A percentile compares a stretch with the other conserved stretches of the same genome.
Conservation (phyloP, 2,888 invertebrate genomes). For the Zhuqinia jingwanae region DNA sequence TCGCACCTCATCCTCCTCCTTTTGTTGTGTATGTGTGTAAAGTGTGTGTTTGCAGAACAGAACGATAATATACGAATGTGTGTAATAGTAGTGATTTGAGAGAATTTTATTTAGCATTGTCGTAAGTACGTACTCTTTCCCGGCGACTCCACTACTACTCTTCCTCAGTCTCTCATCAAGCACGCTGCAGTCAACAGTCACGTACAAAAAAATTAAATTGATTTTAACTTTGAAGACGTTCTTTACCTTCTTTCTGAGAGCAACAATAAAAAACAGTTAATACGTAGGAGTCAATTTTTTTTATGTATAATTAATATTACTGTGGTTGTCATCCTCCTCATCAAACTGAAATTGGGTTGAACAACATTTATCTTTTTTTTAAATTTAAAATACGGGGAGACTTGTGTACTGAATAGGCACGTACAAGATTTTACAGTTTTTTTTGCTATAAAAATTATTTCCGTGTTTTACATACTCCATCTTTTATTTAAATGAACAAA, state of each 20-base stretch:
- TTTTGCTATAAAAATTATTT: not conserved
- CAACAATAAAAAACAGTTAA: not conserved
- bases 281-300: too few relatives aligned
- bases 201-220: conserved; percentile 47
- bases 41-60: too few relatives aligned
- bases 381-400: not conserved
- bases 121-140: conserved; percentile 66
- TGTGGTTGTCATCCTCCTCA: not conserved
- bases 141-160: conserved; percentile 66
- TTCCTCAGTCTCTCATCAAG: conserved; percentile 69
- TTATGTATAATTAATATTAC: not conserved
- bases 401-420: not conserved
- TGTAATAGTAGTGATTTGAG: conserved; percentile 32
- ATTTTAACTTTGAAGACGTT: not conserved
- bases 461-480: not conserved
- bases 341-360: too few relatives aligned
- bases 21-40: conserved; percentile 4
- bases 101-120: conserved; percentile 47
- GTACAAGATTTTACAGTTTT: too few relatives aligned
- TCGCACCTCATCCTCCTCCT: conserved; percentile 58
- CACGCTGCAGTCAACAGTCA: conserved; percentile 70
- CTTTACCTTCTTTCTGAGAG: not conserved
- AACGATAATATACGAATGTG: conserved; percentile 6
- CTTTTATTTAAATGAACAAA: not conserved
- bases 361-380: too few relatives aligned